Evolutionary conservation across 2,797 vertebrate genomes (phyloP).

Genomic region (Leptoclinus maculatus): DNA sequence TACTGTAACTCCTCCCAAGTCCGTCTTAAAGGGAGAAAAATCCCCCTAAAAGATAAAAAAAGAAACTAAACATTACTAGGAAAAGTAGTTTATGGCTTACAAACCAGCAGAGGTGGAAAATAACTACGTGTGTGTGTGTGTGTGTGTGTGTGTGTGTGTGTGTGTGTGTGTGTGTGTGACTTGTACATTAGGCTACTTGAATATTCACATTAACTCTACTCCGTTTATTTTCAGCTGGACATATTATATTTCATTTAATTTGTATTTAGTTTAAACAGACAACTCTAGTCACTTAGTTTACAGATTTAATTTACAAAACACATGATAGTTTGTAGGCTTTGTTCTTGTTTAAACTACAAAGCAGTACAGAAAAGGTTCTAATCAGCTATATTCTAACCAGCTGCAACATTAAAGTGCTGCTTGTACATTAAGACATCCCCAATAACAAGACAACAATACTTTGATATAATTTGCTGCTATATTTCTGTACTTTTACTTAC

Average conservation of each 20-base stretch:
- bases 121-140: not conserved
- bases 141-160: too few species aligned
- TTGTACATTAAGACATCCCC: not conserved
- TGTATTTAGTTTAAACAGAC: not conserved
- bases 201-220: not conserved
- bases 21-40: slow-evolving; percentile 63
- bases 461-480: not conserved
- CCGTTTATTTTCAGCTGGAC: not conserved
- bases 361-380: not conserved
- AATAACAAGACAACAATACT: not conserved
- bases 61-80: not conserved
- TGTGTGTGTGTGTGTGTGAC: too few species aligned
- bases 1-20: slow-evolving; percentile 71
- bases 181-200: not conserved
- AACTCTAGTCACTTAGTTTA: not conserved
- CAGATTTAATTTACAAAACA: not conserved
- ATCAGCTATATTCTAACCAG: not conserved
- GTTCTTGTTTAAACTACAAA: not conserved
- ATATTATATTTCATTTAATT: not conserved
- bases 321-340: not conserved
- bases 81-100: not conserved
- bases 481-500: not conserved
- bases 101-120: slow-evolving; percentile 2
- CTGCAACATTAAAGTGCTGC: not conserved
- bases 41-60: not conserved